phyloP scores from a whole-genome alignment of 2,113 vertebrate genomes.

The Cervus canadensis region DNA sequence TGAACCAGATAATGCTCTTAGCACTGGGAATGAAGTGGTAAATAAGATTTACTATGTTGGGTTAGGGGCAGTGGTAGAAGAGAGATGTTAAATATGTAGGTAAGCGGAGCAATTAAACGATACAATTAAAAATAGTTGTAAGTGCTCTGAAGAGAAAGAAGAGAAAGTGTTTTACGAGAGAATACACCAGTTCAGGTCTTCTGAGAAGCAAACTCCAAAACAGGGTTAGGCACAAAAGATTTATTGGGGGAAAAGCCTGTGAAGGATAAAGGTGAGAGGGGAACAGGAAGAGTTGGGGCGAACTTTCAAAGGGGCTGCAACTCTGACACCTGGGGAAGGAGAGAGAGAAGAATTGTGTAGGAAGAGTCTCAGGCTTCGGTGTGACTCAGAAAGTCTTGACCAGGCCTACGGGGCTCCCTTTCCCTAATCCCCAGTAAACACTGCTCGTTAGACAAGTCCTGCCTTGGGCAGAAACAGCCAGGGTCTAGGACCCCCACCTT shows the following conservation, averaged over 20 bases:
- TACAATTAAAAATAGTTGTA: background rate
- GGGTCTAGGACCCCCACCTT: accelerated
- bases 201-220: background rate
- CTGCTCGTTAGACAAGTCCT: background rate
- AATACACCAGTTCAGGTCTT: background rate
- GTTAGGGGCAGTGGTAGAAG: background rate
- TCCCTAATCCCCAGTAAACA: accelerated
- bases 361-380: background rate
- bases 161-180: background rate
- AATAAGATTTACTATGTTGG: background rate
- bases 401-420: background rate
- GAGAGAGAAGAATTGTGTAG: background rate
- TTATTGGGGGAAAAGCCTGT: background rate
- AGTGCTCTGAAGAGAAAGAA: background rate
- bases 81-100: background rate
- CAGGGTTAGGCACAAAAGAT: background rate
- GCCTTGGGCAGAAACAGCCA: background rate
- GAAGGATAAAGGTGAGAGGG: background rate
- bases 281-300: background rate
- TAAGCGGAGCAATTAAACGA: background rate
- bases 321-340: too few relatives aligned
- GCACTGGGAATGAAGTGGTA: background rate
- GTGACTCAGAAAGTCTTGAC: background rate
- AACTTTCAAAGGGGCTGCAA: background rate
- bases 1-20: background rate